A percentile compares a stretch with the other conserved stretches of the same genome.
Evolutionary conservation across 2,797 vertebrate genomes (phyloP).

Genomic region (Lacerta viridis): DNA sequence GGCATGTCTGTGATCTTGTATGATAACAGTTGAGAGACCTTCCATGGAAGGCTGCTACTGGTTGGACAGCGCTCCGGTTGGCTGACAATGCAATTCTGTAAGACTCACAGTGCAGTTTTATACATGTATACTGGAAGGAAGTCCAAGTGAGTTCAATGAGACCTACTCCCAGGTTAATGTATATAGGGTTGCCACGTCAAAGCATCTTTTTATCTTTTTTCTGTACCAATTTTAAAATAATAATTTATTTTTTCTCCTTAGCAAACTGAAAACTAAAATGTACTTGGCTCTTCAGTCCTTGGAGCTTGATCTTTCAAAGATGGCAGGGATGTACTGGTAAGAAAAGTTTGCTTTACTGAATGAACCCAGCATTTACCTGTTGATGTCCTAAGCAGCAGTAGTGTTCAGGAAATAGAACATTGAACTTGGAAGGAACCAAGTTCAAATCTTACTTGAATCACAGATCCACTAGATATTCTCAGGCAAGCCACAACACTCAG

Average conservation of each 20-base stretch:
- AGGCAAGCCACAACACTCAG: neutral
- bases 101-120: neutral
- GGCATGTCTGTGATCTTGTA: neutral
- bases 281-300: constrained; percentile 97
- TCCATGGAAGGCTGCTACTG: neutral
- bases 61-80: neutral
- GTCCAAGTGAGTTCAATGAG: neutral
- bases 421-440: neutral
- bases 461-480: neutral
- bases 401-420: neutral
- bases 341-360: constrained; percentile 22
- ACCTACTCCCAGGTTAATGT: neutral
- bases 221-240: accelerated
- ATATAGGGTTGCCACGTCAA: neutral
- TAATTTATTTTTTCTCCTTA: constrained; percentile 64
- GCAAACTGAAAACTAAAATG: constrained; percentile 99
- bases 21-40: neutral
- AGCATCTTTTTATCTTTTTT: neutral
- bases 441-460: neutral
- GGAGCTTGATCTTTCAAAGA: constrained; percentile 97
- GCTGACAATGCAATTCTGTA: neutral
- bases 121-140: neutral
- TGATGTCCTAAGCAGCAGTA: neutral
- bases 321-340: constrained; percentile 99
- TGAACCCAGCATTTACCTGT: neutral